These are phyloP conservation scores for Masticophis lateralis DNA, from an alignment of 2,797 vertebrate species.

Conservation along the genomic window DNA sequence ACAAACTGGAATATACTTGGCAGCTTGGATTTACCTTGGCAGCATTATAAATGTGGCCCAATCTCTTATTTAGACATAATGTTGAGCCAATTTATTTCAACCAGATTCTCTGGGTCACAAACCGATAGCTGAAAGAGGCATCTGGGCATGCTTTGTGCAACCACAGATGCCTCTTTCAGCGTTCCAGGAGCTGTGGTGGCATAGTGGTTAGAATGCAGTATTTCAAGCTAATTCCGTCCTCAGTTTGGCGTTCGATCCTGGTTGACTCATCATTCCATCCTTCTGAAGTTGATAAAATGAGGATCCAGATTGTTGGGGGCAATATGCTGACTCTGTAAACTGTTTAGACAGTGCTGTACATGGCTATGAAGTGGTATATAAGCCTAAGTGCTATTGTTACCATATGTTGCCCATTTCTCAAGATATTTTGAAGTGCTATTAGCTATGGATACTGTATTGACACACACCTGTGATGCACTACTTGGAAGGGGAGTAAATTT, in stretches of 20 bases:
- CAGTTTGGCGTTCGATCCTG: not conserved
- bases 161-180: not conserved
- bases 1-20: not conserved
- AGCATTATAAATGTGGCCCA: not conserved
- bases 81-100: not conserved
- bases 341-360: not conserved
- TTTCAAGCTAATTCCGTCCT: not conserved
- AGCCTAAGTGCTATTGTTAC: not conserved
- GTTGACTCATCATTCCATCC: not conserved
- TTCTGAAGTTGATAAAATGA: not conserved
- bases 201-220: not conserved
- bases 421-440: not conserved
- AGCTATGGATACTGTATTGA: not conserved
- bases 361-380: not conserved
- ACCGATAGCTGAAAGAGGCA: not conserved
- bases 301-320: not conserved
- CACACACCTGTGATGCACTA: not conserved
- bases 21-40: not conserved
- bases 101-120: not conserved
- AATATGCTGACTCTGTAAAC: not conserved
- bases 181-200: not conserved
- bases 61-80: not conserved
- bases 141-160: not conserved
- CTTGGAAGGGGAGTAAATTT: not conserved
- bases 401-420: not conserved